Conservation (phyloP, 2,113 vertebrate species). For the Tupaia tana region DNA sequence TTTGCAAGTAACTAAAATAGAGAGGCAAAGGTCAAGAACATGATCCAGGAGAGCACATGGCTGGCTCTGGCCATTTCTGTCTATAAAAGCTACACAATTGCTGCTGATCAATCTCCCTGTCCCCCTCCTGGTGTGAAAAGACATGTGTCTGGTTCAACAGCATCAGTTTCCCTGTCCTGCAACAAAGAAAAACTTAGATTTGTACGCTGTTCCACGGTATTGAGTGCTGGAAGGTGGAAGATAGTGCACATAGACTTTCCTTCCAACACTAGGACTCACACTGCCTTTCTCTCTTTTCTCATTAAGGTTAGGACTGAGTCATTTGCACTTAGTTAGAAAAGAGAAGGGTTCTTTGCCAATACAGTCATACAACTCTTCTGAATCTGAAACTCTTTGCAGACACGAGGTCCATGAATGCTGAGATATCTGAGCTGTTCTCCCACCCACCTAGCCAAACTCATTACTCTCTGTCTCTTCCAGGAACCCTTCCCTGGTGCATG, state of each 20-base stretch:
- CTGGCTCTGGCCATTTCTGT: conserved; percentile 7
- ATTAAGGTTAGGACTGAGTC: conserved; percentile 58
- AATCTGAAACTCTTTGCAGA: conserved; percentile 62
- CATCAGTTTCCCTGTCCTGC: not conserved
- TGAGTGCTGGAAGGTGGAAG: conserved; percentile 36
- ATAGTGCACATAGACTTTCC: not conserved
- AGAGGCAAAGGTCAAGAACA: not conserved
- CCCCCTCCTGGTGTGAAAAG: not conserved
- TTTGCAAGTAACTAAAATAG: not conserved
- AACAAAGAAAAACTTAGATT: not conserved
- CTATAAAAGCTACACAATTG: not conserved
- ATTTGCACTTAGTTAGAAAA: conserved; percentile 48
- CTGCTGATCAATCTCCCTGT: not conserved
- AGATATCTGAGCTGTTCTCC: conserved; percentile 21
- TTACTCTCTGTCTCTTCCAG: not conserved
- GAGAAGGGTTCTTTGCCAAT: conserved; percentile 47
- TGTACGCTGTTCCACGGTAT: not conserved
- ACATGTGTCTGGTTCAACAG: not conserved
- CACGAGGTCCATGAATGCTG: not conserved
- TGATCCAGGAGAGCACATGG: not conserved
- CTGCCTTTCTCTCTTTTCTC: conserved; percentile 52
- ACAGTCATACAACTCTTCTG: not conserved
- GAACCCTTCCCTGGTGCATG: not conserved
- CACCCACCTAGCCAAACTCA: not conserved
- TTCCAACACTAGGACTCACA: not conserved